Percentiles rank a stretch among this genome's conserved stretches.
phyloP scores from a whole-genome alignment of 2,113 vertebrate species.

The Cryptomyrus ogoouensis region DNA sequence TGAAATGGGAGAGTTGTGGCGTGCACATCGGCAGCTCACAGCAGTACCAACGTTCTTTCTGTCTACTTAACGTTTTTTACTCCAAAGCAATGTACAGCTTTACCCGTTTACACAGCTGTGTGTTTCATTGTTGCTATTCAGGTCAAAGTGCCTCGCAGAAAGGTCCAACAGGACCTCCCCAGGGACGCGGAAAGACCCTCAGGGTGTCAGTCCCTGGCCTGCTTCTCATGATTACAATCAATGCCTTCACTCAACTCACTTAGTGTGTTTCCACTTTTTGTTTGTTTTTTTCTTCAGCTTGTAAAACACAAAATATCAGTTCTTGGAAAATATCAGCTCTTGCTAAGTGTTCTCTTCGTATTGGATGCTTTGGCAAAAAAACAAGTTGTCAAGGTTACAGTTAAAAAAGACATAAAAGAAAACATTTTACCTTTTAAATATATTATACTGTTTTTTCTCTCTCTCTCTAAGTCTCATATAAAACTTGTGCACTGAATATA shows the following conservation, averaged over 20 bases:
- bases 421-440: conserved; percentile 55
- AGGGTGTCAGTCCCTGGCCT: not conserved
- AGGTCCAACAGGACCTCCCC: not conserved
- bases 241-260: not conserved
- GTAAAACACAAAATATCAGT: conserved; percentile 17
- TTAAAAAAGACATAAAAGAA: conserved; percentile 54
- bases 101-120: not conserved
- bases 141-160: not conserved
- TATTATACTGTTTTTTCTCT: conserved; percentile 67
- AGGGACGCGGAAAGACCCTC: not conserved
- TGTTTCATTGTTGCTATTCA: not conserved
- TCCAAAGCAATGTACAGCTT: not conserved
- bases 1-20: conserved; percentile 42
- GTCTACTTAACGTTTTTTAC: not conserved
- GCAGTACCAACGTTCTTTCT: not conserved
- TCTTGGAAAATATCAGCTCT: not conserved
- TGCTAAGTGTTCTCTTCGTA: conserved; percentile 21
- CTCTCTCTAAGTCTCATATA: conserved; percentile 53
- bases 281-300: not conserved
- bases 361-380: conserved; percentile 54
- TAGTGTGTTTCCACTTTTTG: not conserved
- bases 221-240: not conserved
- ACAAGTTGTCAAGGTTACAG: conserved; percentile 39
- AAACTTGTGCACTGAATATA: conserved; percentile 62
- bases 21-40: too few relatives aligned